These are phyloP conservation scores for Gymnobelideus leadbeateri DNA, from an alignment of 2,113 vertebrate species.

Conservation along the genomic window DNA sequence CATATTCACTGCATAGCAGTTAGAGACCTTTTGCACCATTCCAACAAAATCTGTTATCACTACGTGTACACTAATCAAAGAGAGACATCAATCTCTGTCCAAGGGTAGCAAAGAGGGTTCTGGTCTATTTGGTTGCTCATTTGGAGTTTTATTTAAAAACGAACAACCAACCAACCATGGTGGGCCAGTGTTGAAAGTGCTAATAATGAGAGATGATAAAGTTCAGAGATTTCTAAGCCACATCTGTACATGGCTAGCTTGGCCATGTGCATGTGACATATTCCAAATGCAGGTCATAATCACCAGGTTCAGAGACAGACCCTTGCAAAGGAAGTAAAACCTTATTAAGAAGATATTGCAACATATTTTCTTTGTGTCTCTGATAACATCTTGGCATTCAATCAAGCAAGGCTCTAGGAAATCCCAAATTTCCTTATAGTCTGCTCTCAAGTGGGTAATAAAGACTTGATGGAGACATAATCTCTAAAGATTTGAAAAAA, in stretches of 20 bases:
- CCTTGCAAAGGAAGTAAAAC: neutral
- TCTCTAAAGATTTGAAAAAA: neutral
- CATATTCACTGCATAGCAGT: neutral
- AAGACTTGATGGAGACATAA: neutral
- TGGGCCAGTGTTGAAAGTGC: neutral
- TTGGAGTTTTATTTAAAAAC: neutral
- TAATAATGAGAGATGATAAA: neutral
- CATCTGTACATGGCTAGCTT: neutral
- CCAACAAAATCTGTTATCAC: neutral
- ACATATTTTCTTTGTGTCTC: neutral
- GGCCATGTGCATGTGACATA: neutral
- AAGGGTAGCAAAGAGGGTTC: neutral
- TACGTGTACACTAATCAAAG: neutral
- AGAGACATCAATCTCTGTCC: neutral
- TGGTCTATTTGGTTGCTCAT: neutral
- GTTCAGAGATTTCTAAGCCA: neutral
- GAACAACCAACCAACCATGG: neutral
- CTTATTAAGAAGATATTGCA: neutral
- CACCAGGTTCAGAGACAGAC: neutral
- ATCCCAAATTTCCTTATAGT: neutral
- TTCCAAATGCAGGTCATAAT: neutral
- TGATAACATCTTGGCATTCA: neutral
- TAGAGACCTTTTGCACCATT: neutral
- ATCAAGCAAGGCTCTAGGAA: neutral
- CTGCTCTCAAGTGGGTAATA: constrained; percentile 2